phyloP scores from a whole-genome alignment of 2,113 vertebrate genomes.

The Sorex fumeus region DNA sequence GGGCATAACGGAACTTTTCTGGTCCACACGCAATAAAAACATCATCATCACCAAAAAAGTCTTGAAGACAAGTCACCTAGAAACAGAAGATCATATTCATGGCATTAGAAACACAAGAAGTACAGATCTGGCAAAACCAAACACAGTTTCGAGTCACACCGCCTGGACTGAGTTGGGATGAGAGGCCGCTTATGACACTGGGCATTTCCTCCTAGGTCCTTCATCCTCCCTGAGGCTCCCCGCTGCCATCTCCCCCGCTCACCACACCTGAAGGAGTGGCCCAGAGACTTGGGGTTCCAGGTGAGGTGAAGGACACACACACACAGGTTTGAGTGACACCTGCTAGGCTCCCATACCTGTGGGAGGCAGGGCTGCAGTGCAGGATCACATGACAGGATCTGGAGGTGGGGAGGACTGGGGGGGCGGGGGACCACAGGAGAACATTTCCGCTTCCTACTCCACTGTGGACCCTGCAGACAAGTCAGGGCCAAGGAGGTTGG shows the following conservation, averaged over 20 bases:
- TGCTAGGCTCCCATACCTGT: background rate
- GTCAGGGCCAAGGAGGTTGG: background rate
- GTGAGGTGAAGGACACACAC: rapidly evolving
- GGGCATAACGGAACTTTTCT: slow-evolving; percentile 97
- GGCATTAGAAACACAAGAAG: slow-evolving; percentile 54
- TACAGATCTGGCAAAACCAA: background rate
- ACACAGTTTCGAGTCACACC: background rate
- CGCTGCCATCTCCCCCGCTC: background rate
- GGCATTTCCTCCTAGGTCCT: background rate
- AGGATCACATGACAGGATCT: too few species aligned
- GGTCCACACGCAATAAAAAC: slow-evolving; percentile 98
- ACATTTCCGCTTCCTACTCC: background rate
- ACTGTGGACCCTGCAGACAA: background rate
- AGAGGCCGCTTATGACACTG: background rate
- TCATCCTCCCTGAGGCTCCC: background rate
- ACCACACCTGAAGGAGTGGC: background rate
- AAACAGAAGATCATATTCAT: slow-evolving; percentile 60
- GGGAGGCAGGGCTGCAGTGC: background rate
- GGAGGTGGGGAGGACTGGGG: too few species aligned
- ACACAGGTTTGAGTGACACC: background rate
- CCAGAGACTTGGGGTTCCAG: background rate
- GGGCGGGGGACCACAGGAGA: too few species aligned
- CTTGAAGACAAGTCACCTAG: slow-evolving; percentile 96
- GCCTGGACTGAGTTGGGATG: background rate
- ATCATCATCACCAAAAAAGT: slow-evolving; percentile 99